These are phyloP conservation scores for Anguilla rostrata DNA, from an alignment of 2,113 vertebrate genomes.

Conservation along the genomic window DNA sequence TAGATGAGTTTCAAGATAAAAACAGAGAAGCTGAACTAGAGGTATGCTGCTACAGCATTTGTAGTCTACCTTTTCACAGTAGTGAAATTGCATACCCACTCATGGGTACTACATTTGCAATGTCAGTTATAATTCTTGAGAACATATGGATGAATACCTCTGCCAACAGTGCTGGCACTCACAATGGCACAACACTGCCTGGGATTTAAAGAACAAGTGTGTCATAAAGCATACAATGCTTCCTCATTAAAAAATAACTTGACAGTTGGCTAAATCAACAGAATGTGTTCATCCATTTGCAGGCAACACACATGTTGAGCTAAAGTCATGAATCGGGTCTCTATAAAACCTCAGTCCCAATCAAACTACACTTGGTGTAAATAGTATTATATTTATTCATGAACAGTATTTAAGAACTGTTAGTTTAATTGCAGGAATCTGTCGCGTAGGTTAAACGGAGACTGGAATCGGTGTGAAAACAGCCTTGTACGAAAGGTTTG, in stretches of 20 bases:
- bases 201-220: background rate
- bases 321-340: background rate
- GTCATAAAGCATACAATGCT: background rate
- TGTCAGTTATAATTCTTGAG: background rate
- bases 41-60: background rate
- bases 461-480: slow-evolving; percentile 76
- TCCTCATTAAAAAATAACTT: background rate
- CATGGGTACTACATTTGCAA: background rate
- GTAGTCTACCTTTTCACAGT: background rate
- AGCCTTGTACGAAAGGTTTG: slow-evolving; percentile 57
- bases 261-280: background rate
- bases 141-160: background rate
- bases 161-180: background rate
- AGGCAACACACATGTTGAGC: background rate
- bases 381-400: no score
- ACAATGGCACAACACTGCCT: background rate
- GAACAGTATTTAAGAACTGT: no score
- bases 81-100: background rate
- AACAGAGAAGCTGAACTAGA: background rate
- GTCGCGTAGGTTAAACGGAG: background rate
- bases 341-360: background rate
- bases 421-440: no score
- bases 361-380: background rate
- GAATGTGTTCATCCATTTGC: background rate
- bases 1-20: background rate